Percentiles rank a stretch among this genome's conserved stretches.
Conservation (phyloP, 1,140 invertebrate species). For the Pogonognathellus flavescens region DNA sequence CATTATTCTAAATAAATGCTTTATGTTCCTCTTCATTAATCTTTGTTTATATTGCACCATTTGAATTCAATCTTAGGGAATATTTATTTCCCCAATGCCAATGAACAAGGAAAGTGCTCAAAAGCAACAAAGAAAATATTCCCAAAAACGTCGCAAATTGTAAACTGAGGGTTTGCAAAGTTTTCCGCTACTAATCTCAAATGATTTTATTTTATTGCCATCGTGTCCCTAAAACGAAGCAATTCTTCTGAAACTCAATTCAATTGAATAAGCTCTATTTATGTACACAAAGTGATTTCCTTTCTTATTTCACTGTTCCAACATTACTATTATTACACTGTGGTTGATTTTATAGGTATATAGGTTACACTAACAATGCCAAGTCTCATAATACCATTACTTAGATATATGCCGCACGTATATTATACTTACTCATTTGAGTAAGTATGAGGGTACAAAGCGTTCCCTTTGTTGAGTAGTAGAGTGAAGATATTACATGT, state of each 20-base stretch:
- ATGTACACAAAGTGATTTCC: slow-evolving; percentile 45
- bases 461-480: neutral
- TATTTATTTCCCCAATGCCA: slow-evolving; percentile 24
- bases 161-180: slow-evolving; percentile 24
- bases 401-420: neutral
- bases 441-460: neutral
- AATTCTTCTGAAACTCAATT: slow-evolving; percentile 16
- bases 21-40: slow-evolving; percentile 43
- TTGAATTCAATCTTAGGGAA: neutral
- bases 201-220: slow-evolving; percentile 45
- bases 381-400: neutral
- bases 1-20: slow-evolving; percentile 43
- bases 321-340: neutral
- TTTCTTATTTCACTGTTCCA: slow-evolving; percentile 12
- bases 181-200: slow-evolving; percentile 43
- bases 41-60: slow-evolving; percentile 9
- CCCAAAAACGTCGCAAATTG: slow-evolving; percentile 34
- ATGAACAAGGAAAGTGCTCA: slow-evolving; percentile 2
- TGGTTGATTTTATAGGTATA: neutral
- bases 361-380: neutral
- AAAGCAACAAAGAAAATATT: neutral
- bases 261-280: slow-evolving; percentile 44
- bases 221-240: slow-evolving; percentile 27
- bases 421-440: neutral
- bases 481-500: neutral